phyloP scores from a whole-genome alignment of 1,140 invertebrate genomes.

The Drosophila biarmipes region DNA sequence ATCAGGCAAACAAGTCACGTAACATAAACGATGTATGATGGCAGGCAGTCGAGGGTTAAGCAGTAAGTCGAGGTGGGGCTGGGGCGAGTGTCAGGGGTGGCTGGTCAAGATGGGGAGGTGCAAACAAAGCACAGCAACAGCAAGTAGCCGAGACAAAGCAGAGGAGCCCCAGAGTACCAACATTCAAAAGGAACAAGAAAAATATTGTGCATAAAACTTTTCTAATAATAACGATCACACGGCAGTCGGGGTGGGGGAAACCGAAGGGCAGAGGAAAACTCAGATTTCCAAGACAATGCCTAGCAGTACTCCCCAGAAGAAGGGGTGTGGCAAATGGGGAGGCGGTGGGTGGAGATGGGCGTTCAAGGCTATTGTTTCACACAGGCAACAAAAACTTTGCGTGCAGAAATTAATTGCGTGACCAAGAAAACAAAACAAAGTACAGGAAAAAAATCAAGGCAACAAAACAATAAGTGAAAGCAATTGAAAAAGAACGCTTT shows the following conservation, averaged over 20 bases:
- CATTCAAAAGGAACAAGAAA: constrained; percentile 44
- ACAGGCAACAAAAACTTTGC: constrained; percentile 46
- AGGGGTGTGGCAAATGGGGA: neutral
- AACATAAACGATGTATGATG: constrained; percentile 62
- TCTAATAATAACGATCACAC: constrained; percentile 56
- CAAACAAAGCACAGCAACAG: constrained; percentile 33
- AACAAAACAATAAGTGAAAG: constrained; percentile 36
- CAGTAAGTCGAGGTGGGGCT: neutral
- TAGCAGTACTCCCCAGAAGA: constrained; percentile 2
- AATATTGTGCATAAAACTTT: constrained; percentile 57
- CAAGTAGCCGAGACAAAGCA: constrained; percentile 25
- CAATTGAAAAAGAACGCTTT: constrained; percentile 40
- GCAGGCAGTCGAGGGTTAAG: constrained; percentile 46
- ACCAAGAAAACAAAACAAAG: constrained; percentile 53
- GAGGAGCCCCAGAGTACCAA: constrained; percentile 7
- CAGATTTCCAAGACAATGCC: constrained; percentile 44
- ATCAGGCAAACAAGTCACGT: constrained; percentile 61
- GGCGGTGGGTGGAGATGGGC: neutral
- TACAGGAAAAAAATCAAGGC: constrained; percentile 37
- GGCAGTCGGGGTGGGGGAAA: neutral
- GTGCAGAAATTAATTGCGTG: constrained; percentile 56
- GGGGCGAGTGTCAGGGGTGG: neutral
- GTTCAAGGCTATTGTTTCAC: constrained; percentile 48
- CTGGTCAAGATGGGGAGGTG: constrained; percentile 26
- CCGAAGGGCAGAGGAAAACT: neutral